These are phyloP conservation scores for Catharus bicknelli DNA, from an alignment of 2,113 vertebrate genomes.

Conservation along the genomic window DNA sequence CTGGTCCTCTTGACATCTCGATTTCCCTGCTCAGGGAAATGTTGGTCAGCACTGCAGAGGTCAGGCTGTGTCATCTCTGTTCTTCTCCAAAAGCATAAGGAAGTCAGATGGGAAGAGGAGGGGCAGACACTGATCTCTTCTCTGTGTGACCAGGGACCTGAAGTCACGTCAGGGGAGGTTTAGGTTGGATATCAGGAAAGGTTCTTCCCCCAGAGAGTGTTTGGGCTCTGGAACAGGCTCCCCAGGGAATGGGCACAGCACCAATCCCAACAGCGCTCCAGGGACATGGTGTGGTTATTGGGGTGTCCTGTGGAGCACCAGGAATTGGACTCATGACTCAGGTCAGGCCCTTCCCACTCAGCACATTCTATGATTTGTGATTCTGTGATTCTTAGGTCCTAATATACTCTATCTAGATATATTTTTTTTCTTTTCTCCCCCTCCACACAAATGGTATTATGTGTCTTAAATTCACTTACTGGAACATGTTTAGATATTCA, in stretches of 20 bases:
- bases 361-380: neutral
- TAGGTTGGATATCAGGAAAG: too few species aligned
- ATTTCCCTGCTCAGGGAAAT: neutral
- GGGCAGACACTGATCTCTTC: neutral
- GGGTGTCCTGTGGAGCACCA: too few species aligned
- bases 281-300: neutral
- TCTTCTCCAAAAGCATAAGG: neutral
- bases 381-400: neutral
- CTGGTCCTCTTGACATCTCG: neutral
- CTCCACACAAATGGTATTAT: accelerated
- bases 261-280: neutral
- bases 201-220: accelerated
- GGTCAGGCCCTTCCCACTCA: neutral
- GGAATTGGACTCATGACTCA: neutral
- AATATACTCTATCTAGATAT: neutral
- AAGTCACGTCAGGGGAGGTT: accelerated
- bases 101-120: neutral
- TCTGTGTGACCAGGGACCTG: neutral
- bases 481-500: neutral
- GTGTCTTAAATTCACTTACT: neutral
- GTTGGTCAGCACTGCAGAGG: neutral
- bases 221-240: accelerated
- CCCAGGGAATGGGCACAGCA: too few species aligned
- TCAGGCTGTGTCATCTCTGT: accelerated
- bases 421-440: too few species aligned